Evolutionary conservation across 2,113 vertebrate genomes (phyloP).

Genomic region (Dicrurus megarhynchus): DNA sequence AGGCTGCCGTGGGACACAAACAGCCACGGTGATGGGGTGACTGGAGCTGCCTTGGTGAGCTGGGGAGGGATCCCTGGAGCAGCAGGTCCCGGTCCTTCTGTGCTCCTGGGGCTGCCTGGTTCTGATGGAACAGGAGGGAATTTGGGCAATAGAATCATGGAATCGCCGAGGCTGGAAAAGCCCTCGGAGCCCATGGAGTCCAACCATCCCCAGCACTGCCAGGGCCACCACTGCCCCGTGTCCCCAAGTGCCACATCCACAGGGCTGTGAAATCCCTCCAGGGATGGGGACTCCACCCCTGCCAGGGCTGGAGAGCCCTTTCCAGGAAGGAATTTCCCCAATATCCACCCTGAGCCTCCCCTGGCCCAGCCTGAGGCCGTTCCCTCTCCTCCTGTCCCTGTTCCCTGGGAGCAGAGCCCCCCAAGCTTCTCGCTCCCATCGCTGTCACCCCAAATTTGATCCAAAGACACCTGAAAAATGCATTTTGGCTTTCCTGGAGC

Average conservation of each 20-base stretch:
- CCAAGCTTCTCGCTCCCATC: neutral
- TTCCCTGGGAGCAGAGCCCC: neutral
- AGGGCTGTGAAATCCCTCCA: neutral
- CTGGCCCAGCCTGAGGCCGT: neutral
- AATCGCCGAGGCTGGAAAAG: neutral
- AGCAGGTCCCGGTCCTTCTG: neutral
- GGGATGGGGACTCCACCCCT: neutral
- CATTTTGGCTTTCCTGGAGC: neutral
- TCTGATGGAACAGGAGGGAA: neutral
- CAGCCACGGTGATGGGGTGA: neutral
- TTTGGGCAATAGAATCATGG: rapidly evolving
- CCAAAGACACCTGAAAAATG: too few species aligned
- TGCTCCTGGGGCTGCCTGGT: neutral
- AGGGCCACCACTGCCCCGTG: rapidly evolving
- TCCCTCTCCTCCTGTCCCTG: neutral
- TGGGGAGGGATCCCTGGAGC: neutral
- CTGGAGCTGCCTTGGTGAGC: neutral
- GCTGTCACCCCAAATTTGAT: neutral
- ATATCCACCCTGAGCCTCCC: rapidly evolving
- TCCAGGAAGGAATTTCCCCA: rapidly evolving
- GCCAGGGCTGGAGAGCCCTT: neutral
- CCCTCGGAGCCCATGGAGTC: rapidly evolving
- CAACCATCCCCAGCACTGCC: neutral
- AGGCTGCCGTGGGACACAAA: neutral
- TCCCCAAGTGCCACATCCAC: neutral